These are phyloP conservation scores for Tetragnatha montana DNA, from an alignment of 2,888 invertebrate species.

Conservation along the genomic window DNA sequence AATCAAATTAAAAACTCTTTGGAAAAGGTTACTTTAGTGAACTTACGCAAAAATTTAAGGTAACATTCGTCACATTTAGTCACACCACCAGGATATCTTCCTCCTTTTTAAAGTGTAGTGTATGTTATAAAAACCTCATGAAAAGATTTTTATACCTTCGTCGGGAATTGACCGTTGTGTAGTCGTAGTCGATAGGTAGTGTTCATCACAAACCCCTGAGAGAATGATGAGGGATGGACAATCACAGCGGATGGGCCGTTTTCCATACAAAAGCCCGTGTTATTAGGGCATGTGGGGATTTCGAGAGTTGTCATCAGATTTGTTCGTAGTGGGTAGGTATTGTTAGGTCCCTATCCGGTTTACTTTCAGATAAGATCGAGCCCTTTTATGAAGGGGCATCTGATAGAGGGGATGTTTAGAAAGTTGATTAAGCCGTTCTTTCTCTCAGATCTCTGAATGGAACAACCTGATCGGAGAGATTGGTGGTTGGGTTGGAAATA, in stretches of 20 bases:
- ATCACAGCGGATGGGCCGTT: not conserved
- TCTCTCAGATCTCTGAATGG: not conserved
- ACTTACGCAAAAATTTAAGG: too few species aligned
- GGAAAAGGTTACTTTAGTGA: too few species aligned
- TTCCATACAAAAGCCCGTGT: slow-evolving; percentile 26
- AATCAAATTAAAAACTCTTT: too few species aligned
- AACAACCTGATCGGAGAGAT: not conserved
- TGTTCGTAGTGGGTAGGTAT: slow-evolving; percentile 13
- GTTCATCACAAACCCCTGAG: not conserved
- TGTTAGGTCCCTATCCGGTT: slow-evolving; percentile 43
- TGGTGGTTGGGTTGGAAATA: not conserved
- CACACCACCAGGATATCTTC: too few species aligned
- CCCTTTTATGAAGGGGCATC: not conserved
- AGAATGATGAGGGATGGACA: not conserved
- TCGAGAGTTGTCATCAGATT: slow-evolving; percentile 28
- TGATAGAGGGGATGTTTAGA: not conserved
- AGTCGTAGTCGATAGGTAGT: not conserved
- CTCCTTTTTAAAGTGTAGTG: too few species aligned
- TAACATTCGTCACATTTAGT: too few species aligned
- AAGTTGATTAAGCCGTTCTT: not conserved
- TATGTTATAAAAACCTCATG: too few species aligned
- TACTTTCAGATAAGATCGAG: slow-evolving; percentile 39
- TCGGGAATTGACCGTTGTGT: not conserved
- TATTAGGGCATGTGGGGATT: slow-evolving; percentile 44
- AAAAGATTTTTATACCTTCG: too few species aligned